Percentiles rank a stretch among this genome's conserved stretches.
These are phyloP conservation scores for Glareola pratincola DNA, from an alignment of 2,113 vertebrate species.

Conservation along the genomic window DNA sequence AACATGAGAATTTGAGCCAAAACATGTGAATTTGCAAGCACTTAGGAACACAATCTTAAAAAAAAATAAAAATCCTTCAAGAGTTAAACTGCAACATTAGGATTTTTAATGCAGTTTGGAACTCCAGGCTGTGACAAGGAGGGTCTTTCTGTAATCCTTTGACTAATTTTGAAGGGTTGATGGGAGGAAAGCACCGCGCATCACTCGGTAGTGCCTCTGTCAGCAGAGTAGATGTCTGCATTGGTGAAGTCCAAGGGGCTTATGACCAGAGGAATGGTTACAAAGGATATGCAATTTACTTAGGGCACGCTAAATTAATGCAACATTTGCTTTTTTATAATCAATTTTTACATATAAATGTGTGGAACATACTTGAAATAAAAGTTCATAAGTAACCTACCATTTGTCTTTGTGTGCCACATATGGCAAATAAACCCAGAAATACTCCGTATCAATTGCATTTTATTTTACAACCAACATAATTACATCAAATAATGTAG, in stretches of 20 bases:
- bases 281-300: neutral
- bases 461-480: neutral
- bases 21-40: neutral
- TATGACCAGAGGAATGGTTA: neutral
- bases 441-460: neutral
- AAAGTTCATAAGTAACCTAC: neutral
- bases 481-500: neutral
- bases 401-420: neutral
- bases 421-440: conserved; percentile 1
- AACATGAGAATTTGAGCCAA: neutral
- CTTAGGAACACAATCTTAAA: neutral
- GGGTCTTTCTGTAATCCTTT: neutral
- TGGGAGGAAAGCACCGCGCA: neutral
- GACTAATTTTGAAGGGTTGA: neutral
- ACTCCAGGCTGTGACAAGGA: neutral
- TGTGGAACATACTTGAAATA: neutral
- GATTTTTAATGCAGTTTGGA: neutral
- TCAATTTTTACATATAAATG: neutral
- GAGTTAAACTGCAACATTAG: neutral
- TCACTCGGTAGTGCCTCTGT: neutral
- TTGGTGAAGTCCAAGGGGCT: neutral
- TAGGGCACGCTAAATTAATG: neutral
- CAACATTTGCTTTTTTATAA: neutral
- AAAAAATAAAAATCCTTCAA: neutral
- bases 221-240: neutral